Base-by-base conservation (phyloP, 2,797 vertebrate genomes). In the Coreius guichenoti region DNA sequence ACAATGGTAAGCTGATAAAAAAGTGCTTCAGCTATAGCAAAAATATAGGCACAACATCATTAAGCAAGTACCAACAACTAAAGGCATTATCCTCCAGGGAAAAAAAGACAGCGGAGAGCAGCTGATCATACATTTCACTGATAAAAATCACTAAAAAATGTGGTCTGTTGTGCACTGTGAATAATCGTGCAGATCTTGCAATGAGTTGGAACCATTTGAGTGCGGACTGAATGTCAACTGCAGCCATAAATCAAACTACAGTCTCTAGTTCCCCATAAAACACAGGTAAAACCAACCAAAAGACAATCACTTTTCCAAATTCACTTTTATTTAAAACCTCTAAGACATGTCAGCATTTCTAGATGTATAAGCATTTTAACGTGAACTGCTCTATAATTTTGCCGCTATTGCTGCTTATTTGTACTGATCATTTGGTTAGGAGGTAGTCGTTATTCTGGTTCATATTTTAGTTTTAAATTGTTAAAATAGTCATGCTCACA, bases 91-190 rank as follows among this genome's bases (percentile, higher is more conserved):
- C 17, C 16, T 75, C 9, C 26, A 21, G 29, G 13, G 26, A 19
- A 12, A 31, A 29, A 17, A 73, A 47, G 14, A 49, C 45, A 19
- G 45, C 16, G 31, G 26, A 49, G 45, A 47, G 45, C 43, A 47
- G 23, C 73, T 54, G 49, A 33, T 33, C 29, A 75, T 75, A 56
- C 51, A 39, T 77, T 58, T 58, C 14, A 58, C 21, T n/a, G 74
- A 77, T 77, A n/a, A n/a, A 56, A 58, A 76, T 76, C 74, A 36
- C 31, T 4, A 56, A 76, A 56, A 19, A 39, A 8, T 54, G n/a
- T 31, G 36, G 74, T 16, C 49, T 54, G 14, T 19, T 67, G 29
- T 36, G 49, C 73, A 23, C 23, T 8, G 19, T 76, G 51, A 76
- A 39, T 33, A 54, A 54, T 16, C 1, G 13, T 39, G 51, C 74